Base-by-base conservation (phyloP, 1,140 invertebrate genomes). In the Nasonia vitripennis region DNA sequence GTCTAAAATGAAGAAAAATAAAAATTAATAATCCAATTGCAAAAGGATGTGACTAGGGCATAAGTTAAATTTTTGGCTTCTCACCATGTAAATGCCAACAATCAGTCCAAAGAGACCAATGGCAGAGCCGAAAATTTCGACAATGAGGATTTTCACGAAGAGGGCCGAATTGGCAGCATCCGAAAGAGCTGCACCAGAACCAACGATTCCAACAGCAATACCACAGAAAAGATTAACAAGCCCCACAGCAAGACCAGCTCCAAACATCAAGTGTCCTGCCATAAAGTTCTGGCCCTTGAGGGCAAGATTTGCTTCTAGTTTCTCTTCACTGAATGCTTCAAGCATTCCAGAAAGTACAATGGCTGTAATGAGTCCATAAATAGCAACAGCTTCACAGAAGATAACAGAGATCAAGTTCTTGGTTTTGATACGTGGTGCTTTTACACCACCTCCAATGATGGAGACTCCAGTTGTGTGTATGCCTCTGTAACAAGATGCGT, bases 331-430 rank as follows among this genome's bases (percentile, higher is more conserved):
- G 87, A 95, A 96, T 84, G 94, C 90, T 79, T 96, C 96, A 86
- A 98, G 93, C 90, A 96, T 95, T 87, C 97, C 98, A 79, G 97
- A 97, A 67, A 99, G 95, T 41, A 99, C 98, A 91, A 99, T 99
- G 48, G 98, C 98, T 90, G 98, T 98, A 90, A 99, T 99, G 34
- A 99, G 95, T n/a, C 98, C 98, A 92, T 99, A 99, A 93, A 99
- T 99, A 81, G 98, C 98, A 0, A 99, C 98, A 89, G 98, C 98
- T 94, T 99, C 98, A 92, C 98, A 99, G 94, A 99, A 99, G 93
- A 99, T 99, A 90, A 99, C 98, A 79, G 98, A 99, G 90, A 99
- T 99, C 88, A 99, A 95, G 94, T 99, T 99, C 94, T 99, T 99
- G 75, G 99, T 99, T 94, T 99, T 98, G 91, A 99, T 99, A 89